These are phyloP conservation scores for Drosophila orena DNA, from an alignment of 1,140 invertebrate genomes.

Conservation along the genomic window DNA sequence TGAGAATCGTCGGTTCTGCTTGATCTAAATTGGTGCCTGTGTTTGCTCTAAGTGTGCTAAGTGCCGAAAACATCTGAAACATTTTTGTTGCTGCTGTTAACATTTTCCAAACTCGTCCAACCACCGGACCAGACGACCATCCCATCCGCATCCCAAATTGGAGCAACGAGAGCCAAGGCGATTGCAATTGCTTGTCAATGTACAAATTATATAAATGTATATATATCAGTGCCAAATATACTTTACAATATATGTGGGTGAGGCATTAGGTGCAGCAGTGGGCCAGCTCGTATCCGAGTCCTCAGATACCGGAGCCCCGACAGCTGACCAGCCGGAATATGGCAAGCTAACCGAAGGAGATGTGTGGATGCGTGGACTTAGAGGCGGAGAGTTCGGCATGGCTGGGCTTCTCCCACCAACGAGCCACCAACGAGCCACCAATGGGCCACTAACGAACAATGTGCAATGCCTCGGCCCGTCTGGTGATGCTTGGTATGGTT, in stretches of 20 bases:
- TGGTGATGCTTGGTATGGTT: conserved; percentile 21
- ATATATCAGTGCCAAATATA: conserved; percentile 21
- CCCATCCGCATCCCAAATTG: neutral
- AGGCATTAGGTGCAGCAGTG: neutral
- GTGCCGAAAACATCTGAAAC: conserved; percentile 76
- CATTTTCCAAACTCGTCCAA: conserved; percentile 41
- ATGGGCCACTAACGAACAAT: conserved; percentile 33
- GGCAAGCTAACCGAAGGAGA: conserved; percentile 10
- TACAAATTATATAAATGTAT: conserved; percentile 33
- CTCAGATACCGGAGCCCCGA: neutral
- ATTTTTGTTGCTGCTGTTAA: conserved; percentile 65
- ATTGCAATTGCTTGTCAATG: conserved; percentile 34
- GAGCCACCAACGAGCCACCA: conserved; percentile 17
- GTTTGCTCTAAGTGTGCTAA: conserved; percentile 66
- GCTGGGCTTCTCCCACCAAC: neutral
- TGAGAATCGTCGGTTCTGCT: conserved; percentile 68
- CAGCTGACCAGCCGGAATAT: neutral
- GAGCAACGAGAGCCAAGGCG: conserved; percentile 9
- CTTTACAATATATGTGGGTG: conserved; percentile 27
- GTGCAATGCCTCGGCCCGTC: conserved; percentile 44
- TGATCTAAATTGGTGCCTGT: conserved; percentile 69
- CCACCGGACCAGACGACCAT: neutral
- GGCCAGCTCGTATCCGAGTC: neutral
- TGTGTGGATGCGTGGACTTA: neutral
- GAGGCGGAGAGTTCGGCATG: neutral